Base-by-base conservation (phyloP, 2,888 invertebrate species). In the Adela reaumurella region DNA sequence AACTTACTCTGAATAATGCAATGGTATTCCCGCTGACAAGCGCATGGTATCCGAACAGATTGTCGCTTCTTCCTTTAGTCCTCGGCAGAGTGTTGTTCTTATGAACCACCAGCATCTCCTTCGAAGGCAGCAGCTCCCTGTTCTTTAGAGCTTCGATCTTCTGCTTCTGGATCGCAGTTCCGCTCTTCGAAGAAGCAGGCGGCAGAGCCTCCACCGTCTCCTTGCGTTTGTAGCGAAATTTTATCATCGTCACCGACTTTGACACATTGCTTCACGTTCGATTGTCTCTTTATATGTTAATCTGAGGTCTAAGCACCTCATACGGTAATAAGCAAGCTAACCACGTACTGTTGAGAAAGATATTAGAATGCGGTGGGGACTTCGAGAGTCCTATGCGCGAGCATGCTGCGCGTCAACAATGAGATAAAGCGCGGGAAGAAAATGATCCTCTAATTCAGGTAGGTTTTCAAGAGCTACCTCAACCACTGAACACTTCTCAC, bases 211-310 rank as follows among this genome's bases (percentile, higher is more conserved):
- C 63, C 65, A 62, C 67, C 69, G 61, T 60, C 62, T 85, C 85
- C 65, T 85, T 85, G 55, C 84, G 82, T 60, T 85, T 85, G 58
- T 85, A 85, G 54, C 85, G 82, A 72, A 85, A 85, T 70, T 85
- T 85, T 55, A 85, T 85, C 85, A 85, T 85, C 56, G 56, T 65
- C 62, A 61, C 63, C 35, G 35, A 14, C 35, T 8, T 35, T 14
- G 6, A 14, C 35, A 35, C 24, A 14, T 35, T 35, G 3, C 35
- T 35, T 35, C 35, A 14, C 35, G 35, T 8, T 35, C 35, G 35
- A 8, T 35, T 35, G 8, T 35, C 11, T 35, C 6, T 35, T 35
- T 24, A 24, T 24, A 24, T 24, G 24, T 24, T 24, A 24, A 24
- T 24, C 35, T 42, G 14, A 17, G 17, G 24, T 14, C 35, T 14